Evolutionary conservation across 53 echinoderm and acorn worm species (phyloP), one percentile per base, ranked within the genome.

Genomic region (Antedon mediterranea): DNA sequence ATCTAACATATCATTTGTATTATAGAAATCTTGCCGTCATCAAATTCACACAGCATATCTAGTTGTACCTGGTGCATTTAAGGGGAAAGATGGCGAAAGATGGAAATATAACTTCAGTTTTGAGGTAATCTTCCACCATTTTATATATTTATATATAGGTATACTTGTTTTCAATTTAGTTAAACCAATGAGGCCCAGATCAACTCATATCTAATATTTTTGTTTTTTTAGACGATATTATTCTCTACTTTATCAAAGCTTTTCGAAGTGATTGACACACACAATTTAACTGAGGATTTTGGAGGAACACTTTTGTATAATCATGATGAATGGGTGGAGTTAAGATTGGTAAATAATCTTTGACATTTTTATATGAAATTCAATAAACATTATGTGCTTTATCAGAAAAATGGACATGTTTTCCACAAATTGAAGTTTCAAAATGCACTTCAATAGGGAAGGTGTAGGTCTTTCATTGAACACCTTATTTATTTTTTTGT

Each of bases 271-370:
- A 26, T 57, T 11, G 57, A 57, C 20, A 57, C 9, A 23, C 15
- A 57, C 57, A 13, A 57, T 18, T 57, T 57, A 57, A 57, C 57
- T 18, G 26, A 57, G 7, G 57, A 57, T 13, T 57, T 57, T 57
- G 57, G 57, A 57, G 57, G 57, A 57, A 57, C 57, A 11, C 23
- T 57, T 8, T 2, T 57, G 23, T 57, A 57, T 57, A 1, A 57
- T 57, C 57, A 57, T 23, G 14, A 57, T 18, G 57, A 57, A 18
- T 57, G 57, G 57, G 15, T 57, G 9, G 15, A 57, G 26, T 57
- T 73, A 20, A 73, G 74, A 73, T 13, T 73, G 74, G 74, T 31
- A 73, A 72, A 41, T 31, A 28, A 77, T 33, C 26, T 73, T 74
- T 29, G n/a, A 4, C 30, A 72, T 31, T 29, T 26, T 23, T n/a